Conservation (phyloP, 1,140 invertebrate genomes). For the Pogonognathellus flavescens region DNA sequence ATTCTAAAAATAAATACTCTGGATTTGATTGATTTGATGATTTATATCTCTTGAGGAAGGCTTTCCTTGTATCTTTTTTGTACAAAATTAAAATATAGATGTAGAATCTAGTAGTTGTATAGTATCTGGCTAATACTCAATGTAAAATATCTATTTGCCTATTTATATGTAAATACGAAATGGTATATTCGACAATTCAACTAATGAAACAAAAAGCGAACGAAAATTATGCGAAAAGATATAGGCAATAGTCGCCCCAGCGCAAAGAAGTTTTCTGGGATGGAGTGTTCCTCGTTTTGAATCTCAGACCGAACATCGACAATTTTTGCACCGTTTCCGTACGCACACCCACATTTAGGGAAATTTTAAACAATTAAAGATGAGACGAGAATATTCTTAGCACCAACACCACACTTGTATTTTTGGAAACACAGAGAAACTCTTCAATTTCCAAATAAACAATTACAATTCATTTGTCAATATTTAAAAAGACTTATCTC, state of each 20-base stretch:
- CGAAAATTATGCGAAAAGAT: conserved; percentile 13
- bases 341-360: conserved; percentile 58
- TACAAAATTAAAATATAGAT: conserved; percentile 40
- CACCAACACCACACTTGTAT: not conserved
- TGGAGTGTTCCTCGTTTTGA: conserved; percentile 94
- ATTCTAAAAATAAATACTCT: conserved; percentile 48
- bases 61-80: conserved; percentile 15
- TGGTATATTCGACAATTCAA: not conserved
- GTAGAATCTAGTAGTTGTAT: not conserved
- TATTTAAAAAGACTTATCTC: too few species aligned
- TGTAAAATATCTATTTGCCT: conserved; percentile 38
- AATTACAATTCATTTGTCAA: not conserved
- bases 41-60: conserved; percentile 40
- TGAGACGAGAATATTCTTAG: not conserved
- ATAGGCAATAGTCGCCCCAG: conserved; percentile 89
- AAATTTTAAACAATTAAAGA: not conserved
- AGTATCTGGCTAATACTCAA: not conserved
- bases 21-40: conserved; percentile 26
- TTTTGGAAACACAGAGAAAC: not conserved
- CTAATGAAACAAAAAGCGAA: conserved; percentile 17
- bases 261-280: conserved; percentile 94
- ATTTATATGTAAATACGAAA: not conserved
- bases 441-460: too few species aligned
- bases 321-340: conserved; percentile 60
- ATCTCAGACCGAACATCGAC: conserved; percentile 93